Evolutionary conservation across 2,888 invertebrate species (phyloP), one percentile per base, ranked within the genome.

Genomic region (Orchesellides sinensis): DNA sequence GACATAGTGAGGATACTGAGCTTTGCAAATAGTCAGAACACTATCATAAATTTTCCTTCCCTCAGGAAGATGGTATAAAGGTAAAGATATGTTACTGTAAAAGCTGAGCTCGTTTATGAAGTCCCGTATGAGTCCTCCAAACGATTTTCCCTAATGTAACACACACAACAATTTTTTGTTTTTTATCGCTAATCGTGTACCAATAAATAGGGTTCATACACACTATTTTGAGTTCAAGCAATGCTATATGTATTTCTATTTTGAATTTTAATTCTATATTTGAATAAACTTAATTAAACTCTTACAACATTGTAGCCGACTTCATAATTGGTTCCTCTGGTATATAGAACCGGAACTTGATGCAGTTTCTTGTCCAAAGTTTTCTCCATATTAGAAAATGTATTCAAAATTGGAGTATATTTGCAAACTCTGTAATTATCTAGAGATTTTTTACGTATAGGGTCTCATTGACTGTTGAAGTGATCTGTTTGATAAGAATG

Each of bases 241-340:
- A 40, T 10, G 32, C 32, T 6, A 32, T 32, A 32, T 32, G 40
- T 40, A 40, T 40, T 10, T 8, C 2, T 5, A 40, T 32, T 32
- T 40, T 8, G n/a, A 40, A 8, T 40, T n/a, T n/a, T n/a, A n/a
- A 40, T 40, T 40, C 1, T 40, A 5, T 8, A n/a, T 5, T 32
- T 40, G 2, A n/a, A 40, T 40, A n/a, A 5, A n/a, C n/a, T 40
- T 40, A 10, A 40, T 40, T 2, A n/a, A 49, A 19, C 40, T 91
- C 95, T 93, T 91, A 96, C 96, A 91, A 95, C 93, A 91, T 96
- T 96, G 89, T 92, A 96, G 83, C 96, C 96, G 72, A 96, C 94
- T 89, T 96, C 95, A 89, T 96, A 96, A 90, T 96, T 94, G 0
- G 94, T 94, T 68, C 96, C 96, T 86, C 93, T 92, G 0, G 94